A percentile compares a stretch with the other conserved stretches of the same genome.
These are phyloP conservation scores for Smutsia temminckii DNA, from an alignment of 2,797 vertebrate genomes.

Conservation along the genomic window DNA sequence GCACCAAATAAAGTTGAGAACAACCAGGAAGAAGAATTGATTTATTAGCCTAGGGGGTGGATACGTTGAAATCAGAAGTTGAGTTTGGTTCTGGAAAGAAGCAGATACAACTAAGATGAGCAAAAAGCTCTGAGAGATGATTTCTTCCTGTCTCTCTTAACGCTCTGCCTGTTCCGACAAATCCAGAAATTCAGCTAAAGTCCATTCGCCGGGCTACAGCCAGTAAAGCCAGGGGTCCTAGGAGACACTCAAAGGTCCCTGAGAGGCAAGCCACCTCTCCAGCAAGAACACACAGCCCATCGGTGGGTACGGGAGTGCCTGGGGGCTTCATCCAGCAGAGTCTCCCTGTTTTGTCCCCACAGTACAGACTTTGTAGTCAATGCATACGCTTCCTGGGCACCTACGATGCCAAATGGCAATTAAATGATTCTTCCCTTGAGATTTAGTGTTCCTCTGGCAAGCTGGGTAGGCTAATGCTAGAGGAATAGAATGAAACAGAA, in stretches of 20 bases:
- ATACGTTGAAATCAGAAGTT: neutral
- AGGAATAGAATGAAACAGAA: neutral
- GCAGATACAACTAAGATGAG: neutral
- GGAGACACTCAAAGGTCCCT: neutral
- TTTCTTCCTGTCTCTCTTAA: neutral
- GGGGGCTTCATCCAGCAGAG: neutral
- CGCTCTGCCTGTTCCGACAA: neutral
- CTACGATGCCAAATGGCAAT: neutral
- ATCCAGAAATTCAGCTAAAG: neutral
- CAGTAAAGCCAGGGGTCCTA: neutral
- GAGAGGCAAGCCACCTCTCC: neutral
- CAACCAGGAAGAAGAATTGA: neutral
- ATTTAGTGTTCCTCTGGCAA: neutral
- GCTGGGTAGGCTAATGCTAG: neutral
- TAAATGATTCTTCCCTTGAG: neutral
- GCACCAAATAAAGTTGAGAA: neutral
- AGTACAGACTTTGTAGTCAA: neutral
- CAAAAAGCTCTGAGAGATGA: neutral
- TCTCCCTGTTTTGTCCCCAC: too few species aligned
- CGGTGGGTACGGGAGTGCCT: neutral
- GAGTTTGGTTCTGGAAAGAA: neutral
- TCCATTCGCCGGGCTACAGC: neutral
- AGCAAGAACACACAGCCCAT: neutral
- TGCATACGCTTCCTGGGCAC: fast-evolving
- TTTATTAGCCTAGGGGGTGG: neutral